phyloP scores from a whole-genome alignment of 1,140 invertebrate species.

The Venustaconcha ellipsiformis region DNA sequence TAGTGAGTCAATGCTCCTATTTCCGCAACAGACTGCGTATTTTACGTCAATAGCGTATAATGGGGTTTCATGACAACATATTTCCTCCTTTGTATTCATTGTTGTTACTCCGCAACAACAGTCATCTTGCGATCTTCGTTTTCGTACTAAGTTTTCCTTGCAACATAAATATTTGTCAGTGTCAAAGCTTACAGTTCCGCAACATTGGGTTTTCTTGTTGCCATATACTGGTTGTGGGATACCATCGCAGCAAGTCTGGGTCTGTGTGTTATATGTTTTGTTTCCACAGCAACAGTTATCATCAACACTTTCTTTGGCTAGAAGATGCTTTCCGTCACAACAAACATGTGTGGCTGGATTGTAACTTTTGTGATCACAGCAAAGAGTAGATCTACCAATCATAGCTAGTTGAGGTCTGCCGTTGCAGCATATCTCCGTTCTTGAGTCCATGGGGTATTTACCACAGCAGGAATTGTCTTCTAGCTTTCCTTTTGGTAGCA shows the following conservation, averaged over 20 bases:
- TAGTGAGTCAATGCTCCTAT: slow-evolving; percentile 14
- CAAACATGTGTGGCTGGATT: background rate
- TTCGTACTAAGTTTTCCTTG: slow-evolving; percentile 21
- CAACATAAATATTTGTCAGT: slow-evolving; percentile 18
- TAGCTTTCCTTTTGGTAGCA: slow-evolving; percentile 6
- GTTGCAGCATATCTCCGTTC: slow-evolving; percentile 9
- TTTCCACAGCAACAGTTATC: slow-evolving; percentile 19
- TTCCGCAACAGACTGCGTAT: slow-evolving; percentile 24
- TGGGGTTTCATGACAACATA: slow-evolving; percentile 29
- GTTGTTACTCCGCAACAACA: slow-evolving; percentile 31
- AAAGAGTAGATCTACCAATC: slow-evolving; percentile 3
- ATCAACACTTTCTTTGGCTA: background rate
- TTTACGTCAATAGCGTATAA: background rate
- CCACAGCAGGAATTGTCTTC: slow-evolving; percentile 27
- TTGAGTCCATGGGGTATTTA: slow-evolving; percentile 9
- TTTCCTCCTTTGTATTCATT: slow-evolving; percentile 17
- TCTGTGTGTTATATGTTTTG: slow-evolving; percentile 7
- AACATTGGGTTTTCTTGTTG: slow-evolving; percentile 18
- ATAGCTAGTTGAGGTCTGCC: slow-evolving; percentile 8
- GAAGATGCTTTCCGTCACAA: background rate
- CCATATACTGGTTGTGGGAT: slow-evolving; percentile 17
- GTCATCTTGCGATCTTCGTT: slow-evolving; percentile 21
- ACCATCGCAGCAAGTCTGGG: slow-evolving; percentile 10
- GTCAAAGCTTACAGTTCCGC: slow-evolving; percentile 22
- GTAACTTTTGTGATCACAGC: slow-evolving; percentile 11